Conservation (phyloP, 2,113 vertebrate species). For the Percina caprodes region DNA sequence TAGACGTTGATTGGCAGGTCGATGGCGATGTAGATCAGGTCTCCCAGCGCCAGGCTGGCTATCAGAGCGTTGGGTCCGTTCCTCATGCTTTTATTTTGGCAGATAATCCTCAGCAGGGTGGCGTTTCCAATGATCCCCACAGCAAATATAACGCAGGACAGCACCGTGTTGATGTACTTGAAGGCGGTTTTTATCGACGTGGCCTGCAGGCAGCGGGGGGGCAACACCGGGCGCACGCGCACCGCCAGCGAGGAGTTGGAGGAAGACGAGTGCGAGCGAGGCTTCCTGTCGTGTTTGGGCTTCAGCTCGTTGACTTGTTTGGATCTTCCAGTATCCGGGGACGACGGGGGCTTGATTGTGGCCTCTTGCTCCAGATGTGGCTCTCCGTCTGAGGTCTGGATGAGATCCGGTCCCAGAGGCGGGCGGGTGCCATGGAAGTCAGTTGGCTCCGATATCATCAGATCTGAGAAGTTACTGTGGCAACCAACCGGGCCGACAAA, state of each 20-base stretch:
- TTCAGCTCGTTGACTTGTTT: neutral
- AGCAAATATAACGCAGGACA: constrained; percentile 91
- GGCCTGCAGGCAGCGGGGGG: constrained; percentile 77
- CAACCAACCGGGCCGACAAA: neutral
- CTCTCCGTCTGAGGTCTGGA: neutral
- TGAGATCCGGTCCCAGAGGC: neutral
- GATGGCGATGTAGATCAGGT: constrained; percentile 93
- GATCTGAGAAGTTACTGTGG: constrained; percentile 38
- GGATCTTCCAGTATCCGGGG: neutral
- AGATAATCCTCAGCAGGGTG: constrained; percentile 94
- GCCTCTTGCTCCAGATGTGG: constrained; percentile 27
- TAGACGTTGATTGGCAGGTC: constrained; percentile 92
- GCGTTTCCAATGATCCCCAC: constrained; percentile 93
- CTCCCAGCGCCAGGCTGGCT: constrained; percentile 93
- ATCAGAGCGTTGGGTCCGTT: constrained; percentile 94
- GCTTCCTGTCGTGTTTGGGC: constrained; percentile 21
- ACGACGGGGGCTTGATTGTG: neutral
- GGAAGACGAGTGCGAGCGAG: neutral
- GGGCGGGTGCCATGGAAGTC: neutral
- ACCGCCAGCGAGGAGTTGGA: constrained; percentile 18
- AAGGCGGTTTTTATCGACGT: constrained; percentile 86
- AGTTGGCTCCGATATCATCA: neutral
- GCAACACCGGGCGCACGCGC: accelerated
- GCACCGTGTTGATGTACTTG: constrained; percentile 91
- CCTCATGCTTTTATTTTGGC: constrained; percentile 95